phyloP scores from a whole-genome alignment of 2,888 invertebrate genomes.

The Watsonalla cultraria region DNA sequence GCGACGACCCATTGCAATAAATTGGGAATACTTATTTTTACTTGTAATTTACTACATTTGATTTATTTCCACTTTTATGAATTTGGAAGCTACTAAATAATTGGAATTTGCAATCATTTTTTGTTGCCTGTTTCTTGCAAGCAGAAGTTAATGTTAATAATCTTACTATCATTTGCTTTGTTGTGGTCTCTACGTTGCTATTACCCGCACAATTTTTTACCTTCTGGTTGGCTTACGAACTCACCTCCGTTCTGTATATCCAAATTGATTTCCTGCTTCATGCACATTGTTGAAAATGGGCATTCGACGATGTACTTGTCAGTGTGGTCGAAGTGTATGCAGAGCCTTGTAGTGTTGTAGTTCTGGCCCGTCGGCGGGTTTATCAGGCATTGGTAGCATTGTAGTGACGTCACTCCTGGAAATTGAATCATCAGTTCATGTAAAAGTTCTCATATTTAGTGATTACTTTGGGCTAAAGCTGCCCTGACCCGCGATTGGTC shows the following conservation, averaged over 20 bases:
- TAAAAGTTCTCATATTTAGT: background rate
- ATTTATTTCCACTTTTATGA: too few species aligned
- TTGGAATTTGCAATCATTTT: too few species aligned
- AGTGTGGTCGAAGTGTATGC: conserved; percentile 87
- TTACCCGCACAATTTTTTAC: background rate
- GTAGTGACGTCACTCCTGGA: conserved; percentile 71
- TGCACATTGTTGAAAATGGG: conserved; percentile 90
- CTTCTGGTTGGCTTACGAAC: conserved; percentile 23
- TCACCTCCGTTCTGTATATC: conserved; percentile 83
- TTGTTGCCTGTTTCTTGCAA: too few species aligned
- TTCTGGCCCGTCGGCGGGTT: conserved; percentile 79
- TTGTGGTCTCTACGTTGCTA: too few species aligned
- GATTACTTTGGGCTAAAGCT: too few species aligned
- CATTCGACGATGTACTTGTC: conserved; percentile 85
- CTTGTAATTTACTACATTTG: too few species aligned
- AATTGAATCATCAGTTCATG: conserved; percentile 10
- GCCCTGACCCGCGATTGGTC: too few species aligned
- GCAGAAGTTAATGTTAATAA: too few species aligned
- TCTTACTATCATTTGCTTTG: too few species aligned
- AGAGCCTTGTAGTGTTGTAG: conserved; percentile 82
- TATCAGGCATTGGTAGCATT: conserved; percentile 86
- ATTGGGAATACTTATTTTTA: too few species aligned
- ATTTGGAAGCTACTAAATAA: too few species aligned
- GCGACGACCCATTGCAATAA: too few species aligned
- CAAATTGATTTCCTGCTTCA: conserved; percentile 84